Conservation (phyloP, 2,888 invertebrate species). For the Entomobrya multifasciata region DNA sequence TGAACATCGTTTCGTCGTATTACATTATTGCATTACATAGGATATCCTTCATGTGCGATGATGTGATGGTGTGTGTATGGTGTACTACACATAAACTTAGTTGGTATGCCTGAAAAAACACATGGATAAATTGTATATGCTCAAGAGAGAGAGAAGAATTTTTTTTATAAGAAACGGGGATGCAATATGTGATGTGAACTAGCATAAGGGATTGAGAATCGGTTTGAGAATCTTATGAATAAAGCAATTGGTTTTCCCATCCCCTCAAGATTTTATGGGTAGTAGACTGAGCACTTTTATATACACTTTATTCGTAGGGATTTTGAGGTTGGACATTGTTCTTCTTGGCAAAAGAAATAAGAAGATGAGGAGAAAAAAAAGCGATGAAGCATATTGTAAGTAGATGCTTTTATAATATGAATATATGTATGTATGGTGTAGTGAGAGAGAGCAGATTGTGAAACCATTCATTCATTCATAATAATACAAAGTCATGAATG, state of each 20-base stretch:
- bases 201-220: conserved; percentile 68
- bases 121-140: conserved; percentile 48
- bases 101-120: conserved; percentile 53
- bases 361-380: neutral
- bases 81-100: neutral
- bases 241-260: conserved; percentile 73
- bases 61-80: conserved; percentile 6
- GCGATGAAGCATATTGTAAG: conserved; percentile 52
- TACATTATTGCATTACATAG: conserved; percentile 40
- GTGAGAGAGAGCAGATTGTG: neutral
- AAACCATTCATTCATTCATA: conserved; percentile 63
- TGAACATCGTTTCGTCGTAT: conserved; percentile 25
- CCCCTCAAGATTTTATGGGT: conserved; percentile 70
- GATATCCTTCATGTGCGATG: conserved; percentile 35
- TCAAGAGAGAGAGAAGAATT: conserved; percentile 22
- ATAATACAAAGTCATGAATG: conserved; percentile 63
- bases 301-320: conserved; percentile 65
- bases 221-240: conserved; percentile 73
- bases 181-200: conserved; percentile 53
- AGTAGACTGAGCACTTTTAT: conserved; percentile 67
- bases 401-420: no score
- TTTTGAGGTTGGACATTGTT: conserved; percentile 69
- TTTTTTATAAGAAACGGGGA: conserved; percentile 56
- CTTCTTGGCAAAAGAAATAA: conserved; percentile 43
- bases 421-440: neutral